A percentile compares a stretch with the other conserved stretches of the same genome.
phyloP scores from a whole-genome alignment of 2,113 vertebrate genomes.

The Takifugu flavidus region DNA sequence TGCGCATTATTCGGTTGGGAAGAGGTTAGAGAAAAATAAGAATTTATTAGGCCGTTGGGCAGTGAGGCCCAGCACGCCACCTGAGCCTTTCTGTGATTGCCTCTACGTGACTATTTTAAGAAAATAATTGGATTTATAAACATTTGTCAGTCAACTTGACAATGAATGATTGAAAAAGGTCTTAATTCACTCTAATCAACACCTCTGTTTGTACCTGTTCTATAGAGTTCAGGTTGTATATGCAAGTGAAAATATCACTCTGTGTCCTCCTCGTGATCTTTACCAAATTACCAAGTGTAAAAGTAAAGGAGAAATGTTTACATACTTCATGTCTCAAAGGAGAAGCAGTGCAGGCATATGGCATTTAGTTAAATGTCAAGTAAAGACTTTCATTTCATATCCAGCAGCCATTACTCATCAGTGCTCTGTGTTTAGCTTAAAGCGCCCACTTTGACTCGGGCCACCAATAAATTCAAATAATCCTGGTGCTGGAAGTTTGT shows the following conservation, averaged over 20 bases:
- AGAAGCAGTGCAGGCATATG: slow-evolving; percentile 56
- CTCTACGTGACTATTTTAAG: slow-evolving; percentile 20
- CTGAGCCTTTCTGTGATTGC: slow-evolving; percentile 53
- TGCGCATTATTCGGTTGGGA: slow-evolving; percentile 73
- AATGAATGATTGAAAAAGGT: slow-evolving; percentile 19
- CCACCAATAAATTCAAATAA: slow-evolving; percentile 63
- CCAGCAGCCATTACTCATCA: slow-evolving; percentile 60
- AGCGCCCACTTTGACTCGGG: slow-evolving; percentile 15
- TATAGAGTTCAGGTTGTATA: neutral
- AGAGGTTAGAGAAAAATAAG: slow-evolving; percentile 62
- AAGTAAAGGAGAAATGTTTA: slow-evolving; percentile 66
- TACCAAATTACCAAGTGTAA: slow-evolving; percentile 51
- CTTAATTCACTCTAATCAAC: slow-evolving; percentile 2
- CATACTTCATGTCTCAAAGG: slow-evolving; percentile 53
- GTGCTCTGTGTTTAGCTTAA: slow-evolving; percentile 59
- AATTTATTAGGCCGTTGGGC: slow-evolving; percentile 59
- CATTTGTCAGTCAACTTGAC: neutral
- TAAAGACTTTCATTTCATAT: slow-evolving; percentile 50
- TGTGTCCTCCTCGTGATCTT: slow-evolving; percentile 59
- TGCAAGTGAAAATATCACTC: neutral
- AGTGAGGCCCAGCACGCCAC: slow-evolving; percentile 48
- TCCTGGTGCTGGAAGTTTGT: slow-evolving; percentile 55
- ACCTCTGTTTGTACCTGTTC: neutral
- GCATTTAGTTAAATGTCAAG: slow-evolving; percentile 79
- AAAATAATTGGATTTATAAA: neutral